Base-by-base conservation (phyloP, 2,888 invertebrate genomes). In the Pseudoips prasinana region DNA sequence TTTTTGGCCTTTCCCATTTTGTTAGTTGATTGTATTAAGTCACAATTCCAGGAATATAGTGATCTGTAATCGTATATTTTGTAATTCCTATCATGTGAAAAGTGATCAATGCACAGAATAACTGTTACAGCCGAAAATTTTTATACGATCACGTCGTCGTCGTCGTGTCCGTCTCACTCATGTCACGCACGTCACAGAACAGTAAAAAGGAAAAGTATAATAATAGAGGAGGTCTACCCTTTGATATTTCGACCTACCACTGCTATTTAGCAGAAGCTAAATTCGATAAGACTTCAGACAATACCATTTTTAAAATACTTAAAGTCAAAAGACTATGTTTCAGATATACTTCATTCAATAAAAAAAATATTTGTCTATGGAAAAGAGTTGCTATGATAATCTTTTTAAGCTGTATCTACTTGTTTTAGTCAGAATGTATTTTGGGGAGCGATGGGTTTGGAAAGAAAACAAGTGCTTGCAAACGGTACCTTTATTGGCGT, bases 1-100 rank as follows among this genome's bases (percentile, higher is more conserved):
- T 94, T 95, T 91, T 94, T 95, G 76, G 93, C 91, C 89, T 95
- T 95, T 72, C 94, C 94, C 95, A 94, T 94, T 53, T 61, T 76
- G 61, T 56, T 55, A 46, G 42, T 56, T 46, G 51, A 46, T 43
- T 68, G 48, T 80, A 76, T 75, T 84, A 86, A 68, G 87, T 86
- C 72, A 84, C 82, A 63, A 84, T 80, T 44, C 78, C 85, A 58
- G 70, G 72, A 46, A 68, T 69, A 63, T 74, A 74, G 49, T 77
- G 69, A 69, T 76, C 68, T 60, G 55, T 72, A 72, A 74, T 59
- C 53, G 60, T 70, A 60, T 77, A 75, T 75, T 76, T 77, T 51
- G 58, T 73, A 57, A 79, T 76, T 77, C 79, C 83, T 88, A 86
- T 82, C 87, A 88, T 88, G 86, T 85, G 86, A 88, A 84, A 80